A percentile compares a stretch with the other conserved stretches of the same genome.
Conservation (phyloP, 2,797 vertebrate genomes). For the Sphenodon punctatus region DNA sequence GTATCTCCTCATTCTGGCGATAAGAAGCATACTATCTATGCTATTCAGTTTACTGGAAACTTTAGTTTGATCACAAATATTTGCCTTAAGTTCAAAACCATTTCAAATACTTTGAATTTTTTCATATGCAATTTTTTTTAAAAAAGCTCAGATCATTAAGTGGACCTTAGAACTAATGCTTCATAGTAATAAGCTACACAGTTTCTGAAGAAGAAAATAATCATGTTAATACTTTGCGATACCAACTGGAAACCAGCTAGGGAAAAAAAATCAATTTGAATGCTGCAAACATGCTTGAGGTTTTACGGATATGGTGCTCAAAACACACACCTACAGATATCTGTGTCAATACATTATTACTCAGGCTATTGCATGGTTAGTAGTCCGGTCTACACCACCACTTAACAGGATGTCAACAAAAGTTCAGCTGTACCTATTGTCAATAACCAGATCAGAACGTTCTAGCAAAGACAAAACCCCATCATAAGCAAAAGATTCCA, state of each 20-base stretch:
- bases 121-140: neutral
- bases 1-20: constrained; percentile 21
- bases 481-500: neutral
- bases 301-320: neutral
- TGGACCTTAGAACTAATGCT: no score
- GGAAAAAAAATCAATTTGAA: neutral
- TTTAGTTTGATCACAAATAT: neutral
- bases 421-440: rapidly evolving
- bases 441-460: neutral
- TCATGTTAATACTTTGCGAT: neutral
- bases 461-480: neutral
- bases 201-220: no score
- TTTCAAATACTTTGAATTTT: neutral
- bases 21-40: constrained; percentile 4
- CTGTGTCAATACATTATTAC: neutral
- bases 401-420: no score
- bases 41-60: constrained; percentile 2
- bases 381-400: no score
- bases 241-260: neutral
- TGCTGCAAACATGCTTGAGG: neutral
- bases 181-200: no score
- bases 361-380: neutral
- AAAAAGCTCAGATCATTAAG: no score
- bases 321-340: neutral
- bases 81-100: neutral